These are phyloP conservation scores for Bucorvus abyssinicus DNA, from an alignment of 2,797 vertebrate genomes.

Conservation along the genomic window DNA sequence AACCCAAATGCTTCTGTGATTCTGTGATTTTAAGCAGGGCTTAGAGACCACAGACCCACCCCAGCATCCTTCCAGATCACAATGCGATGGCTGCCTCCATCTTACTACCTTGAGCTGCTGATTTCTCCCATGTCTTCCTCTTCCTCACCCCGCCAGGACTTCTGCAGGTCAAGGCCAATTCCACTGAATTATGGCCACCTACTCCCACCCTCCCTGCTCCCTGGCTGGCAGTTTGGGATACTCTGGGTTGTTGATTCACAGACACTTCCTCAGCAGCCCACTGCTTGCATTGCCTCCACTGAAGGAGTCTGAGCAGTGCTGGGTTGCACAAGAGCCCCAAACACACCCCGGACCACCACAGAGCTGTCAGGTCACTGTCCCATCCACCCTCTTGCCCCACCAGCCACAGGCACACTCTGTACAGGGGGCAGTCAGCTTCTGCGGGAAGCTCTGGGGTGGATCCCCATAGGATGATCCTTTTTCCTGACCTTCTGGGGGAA, in stretches of 20 bases:
- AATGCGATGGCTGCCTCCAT: rapidly evolving
- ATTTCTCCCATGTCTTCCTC: background rate
- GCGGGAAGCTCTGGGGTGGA: too few species aligned
- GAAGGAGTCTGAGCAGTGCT: background rate
- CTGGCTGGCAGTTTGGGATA: background rate
- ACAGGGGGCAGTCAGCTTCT: too few species aligned
- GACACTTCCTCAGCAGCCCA: background rate
- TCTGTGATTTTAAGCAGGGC: too few species aligned
- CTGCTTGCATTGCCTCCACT: background rate
- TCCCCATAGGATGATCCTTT: background rate
- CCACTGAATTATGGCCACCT: too few species aligned
- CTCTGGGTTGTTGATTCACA: background rate
- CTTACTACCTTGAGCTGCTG: background rate
- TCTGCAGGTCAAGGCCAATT: background rate
- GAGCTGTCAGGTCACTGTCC: background rate
- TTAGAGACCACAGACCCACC: background rate
- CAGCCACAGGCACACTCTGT: too few species aligned
- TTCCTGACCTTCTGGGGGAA: background rate
- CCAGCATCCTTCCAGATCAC: background rate
- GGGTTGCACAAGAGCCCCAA: background rate
- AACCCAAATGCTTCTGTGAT: too few species aligned
- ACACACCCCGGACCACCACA: background rate
- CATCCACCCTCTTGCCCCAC: too few species aligned
- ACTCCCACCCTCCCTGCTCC: background rate
- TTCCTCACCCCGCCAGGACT: background rate